Evolutionary conservation across 2,113 vertebrate species (phyloP), one percentile per base, ranked within the genome.

Genomic region (Merops nubicus): DNA sequence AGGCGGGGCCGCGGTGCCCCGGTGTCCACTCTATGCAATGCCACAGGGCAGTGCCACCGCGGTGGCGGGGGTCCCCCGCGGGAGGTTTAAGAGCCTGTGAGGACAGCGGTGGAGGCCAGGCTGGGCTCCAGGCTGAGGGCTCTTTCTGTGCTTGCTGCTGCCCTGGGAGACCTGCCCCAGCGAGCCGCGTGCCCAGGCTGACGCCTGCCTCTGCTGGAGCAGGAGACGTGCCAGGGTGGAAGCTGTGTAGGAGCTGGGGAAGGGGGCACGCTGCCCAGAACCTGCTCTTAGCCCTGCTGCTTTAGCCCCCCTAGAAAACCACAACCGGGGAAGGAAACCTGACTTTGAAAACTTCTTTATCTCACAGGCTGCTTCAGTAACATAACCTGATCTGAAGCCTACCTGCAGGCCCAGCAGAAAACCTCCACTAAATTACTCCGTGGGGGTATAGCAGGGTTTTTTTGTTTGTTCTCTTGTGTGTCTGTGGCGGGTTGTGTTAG

Each of bases 21-120:
- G 12, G 2, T 65, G 64, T 48, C 50, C 48, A 13, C 75, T 95
- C 96, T 96, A 63, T 96, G 97, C 97, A 93, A 88, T 89, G 50
- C 75, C 34, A 19, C 31, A 64, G 43, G 23, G 43, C 29, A 6
- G 48, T 42, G 43, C 68, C 36, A n/a, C n/a, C n/a, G n/a, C n/a
- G n/a, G n/a, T n/a, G n/a, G n/a, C n/a, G n/a, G n/a, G n/a, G n/a
- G n/a, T n/a, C n/a, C n/a, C n/a, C n/a, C n/a, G n/a, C n/a, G n/a
- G n/a, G n/a, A n/a, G n/a, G n/a, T n/a, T n/a, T n/a, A n/a, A n/a
- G n/a, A n/a, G n/a, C n/a, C n/a, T n/a, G n/a, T n/a, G n/a, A 22
- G 45, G 60, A 50, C 47, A 40, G 65, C 1, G 4, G 9, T 45
- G 60, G 60, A 85, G 50, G 48, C 26, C 33, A 53, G 75, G 38